Evolutionary conservation across 2,888 invertebrate species (phyloP), one percentile per base, ranked within the genome.

Genomic region (Stictocephala bisonia): DNA sequence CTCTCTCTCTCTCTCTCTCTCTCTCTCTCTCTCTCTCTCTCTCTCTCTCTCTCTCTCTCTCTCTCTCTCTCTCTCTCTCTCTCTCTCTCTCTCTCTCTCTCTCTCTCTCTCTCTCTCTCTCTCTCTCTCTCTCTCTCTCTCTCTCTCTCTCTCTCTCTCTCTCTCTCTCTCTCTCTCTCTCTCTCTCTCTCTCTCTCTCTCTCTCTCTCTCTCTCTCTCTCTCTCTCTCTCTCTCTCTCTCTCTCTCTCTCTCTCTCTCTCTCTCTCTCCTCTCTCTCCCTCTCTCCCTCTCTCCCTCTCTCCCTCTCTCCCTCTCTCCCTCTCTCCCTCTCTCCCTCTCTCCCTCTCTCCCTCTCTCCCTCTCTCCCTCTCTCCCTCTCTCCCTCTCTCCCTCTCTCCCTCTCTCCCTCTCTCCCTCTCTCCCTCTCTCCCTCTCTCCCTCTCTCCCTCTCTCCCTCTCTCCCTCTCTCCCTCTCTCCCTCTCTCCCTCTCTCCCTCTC

Each of bases 41-140:
- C 53, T 53, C 40, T 18, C 35, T 29, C 53, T 31, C 53, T 35
- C 26, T 50, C 26, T 22, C 50, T 48, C 26, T 29, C 48, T 48
- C 67, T n/a, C 40, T 27, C 27, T 18, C 27, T 24, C 70, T n/a
- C 26, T 13, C 31, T 18, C 26, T 31, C 18, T 50, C 35, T 53
- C 31, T 22, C 40, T 71, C 70, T 56, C 26, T 13, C 41, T 35
- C 13, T 35, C 29, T 29, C 41, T n/a, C 41, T 41, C 35, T 41
- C 24, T 13, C 15, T 26, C 18, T 13, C 53, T 53, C 20, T 29
- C 41, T 26, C 51, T 31, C 69, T 11, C 31, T 18, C 51, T n/a
- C 15, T 35, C 20, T 1, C 53, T 24, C 35, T 13, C 22, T 15
- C 35, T 2, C 53, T 24, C 56, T 22, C 24, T 27, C 40, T 40